These are phyloP conservation scores for Aldrovandia affinis DNA, from an alignment of 2,797 vertebrate genomes.

Conservation along the genomic window DNA sequence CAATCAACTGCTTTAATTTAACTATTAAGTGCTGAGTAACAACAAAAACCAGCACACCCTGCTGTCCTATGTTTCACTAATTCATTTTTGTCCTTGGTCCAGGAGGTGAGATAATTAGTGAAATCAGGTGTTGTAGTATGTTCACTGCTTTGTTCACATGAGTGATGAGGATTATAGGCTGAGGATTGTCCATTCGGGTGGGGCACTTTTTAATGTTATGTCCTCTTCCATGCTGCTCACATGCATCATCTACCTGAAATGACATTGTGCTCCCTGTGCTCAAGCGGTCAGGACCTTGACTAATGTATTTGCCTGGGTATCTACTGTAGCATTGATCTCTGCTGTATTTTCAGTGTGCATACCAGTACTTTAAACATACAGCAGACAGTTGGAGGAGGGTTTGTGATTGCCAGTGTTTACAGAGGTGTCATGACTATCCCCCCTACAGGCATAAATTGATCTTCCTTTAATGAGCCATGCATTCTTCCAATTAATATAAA, in stretches of 20 bases:
- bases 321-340: not conserved
- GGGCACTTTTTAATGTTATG: not conserved
- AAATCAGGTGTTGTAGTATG: no score
- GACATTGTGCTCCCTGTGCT: not conserved
- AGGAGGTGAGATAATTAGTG: no score
- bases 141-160: no score
- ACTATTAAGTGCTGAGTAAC: no score
- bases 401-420: not conserved
- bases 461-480: not conserved
- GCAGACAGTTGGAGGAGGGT: not conserved
- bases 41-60: no score
- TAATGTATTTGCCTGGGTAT: conserved; percentile 1
- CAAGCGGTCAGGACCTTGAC: not conserved
- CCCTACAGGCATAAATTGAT: not conserved
- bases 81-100: no score
- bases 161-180: not conserved
- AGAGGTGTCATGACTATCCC: not conserved
- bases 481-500: not conserved
- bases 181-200: not conserved
- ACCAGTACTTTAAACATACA: not conserved
- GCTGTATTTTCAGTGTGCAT: not conserved
- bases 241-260: not conserved
- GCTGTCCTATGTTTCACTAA: no score
- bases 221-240: not conserved
- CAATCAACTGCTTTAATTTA: no score